Percentiles rank a stretch among this genome's conserved stretches.
phyloP scores from a whole-genome alignment of 2,888 invertebrate species.

The Phrixothrix hirtus region DNA sequence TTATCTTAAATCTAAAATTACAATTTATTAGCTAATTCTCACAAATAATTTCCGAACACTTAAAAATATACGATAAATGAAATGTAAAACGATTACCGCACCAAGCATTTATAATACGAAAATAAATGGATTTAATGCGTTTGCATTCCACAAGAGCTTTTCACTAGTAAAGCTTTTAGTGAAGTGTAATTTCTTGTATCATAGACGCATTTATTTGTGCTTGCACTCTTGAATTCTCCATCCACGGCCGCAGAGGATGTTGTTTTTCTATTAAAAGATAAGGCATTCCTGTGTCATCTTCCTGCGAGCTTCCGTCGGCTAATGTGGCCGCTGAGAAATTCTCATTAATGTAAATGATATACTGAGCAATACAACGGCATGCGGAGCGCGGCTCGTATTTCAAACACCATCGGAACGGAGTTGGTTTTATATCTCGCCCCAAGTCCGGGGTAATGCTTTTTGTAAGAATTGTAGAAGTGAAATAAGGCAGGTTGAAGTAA shows the following conservation, averaged over 20 bases:
- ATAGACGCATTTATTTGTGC: slow-evolving; percentile 24
- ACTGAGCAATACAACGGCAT: slow-evolving; percentile 42
- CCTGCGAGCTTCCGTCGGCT: slow-evolving; percentile 43
- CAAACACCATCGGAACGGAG: slow-evolving; percentile 39
- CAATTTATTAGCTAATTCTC: no score
- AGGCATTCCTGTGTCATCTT: slow-evolving; percentile 45
- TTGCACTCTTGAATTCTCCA: slow-evolving; percentile 22
- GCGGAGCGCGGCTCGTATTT: slow-evolving; percentile 39
- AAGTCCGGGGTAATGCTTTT: slow-evolving; percentile 24
- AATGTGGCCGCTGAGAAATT: slow-evolving; percentile 48
- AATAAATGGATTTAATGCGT: background rate
- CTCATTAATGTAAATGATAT: slow-evolving; percentile 51
- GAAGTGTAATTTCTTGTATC: slow-evolving; percentile 25
- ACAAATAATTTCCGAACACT: no score
- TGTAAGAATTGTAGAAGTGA: slow-evolving; percentile 27
- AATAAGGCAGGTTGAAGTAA: slow-evolving; percentile 23
- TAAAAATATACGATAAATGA: no score
- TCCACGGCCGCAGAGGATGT: slow-evolving; percentile 31
- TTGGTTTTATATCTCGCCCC: slow-evolving; percentile 31
- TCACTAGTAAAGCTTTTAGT: slow-evolving; percentile 5
- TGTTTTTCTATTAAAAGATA: slow-evolving; percentile 50
- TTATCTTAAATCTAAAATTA: no score
- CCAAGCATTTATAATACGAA: background rate
- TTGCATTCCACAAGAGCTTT: slow-evolving; percentile 9
- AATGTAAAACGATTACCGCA: no score